Evolutionary conservation across 2,888 invertebrate species (phyloP), one percentile per base, ranked within the genome.

Genomic region (Phrixothrix hirtus): DNA sequence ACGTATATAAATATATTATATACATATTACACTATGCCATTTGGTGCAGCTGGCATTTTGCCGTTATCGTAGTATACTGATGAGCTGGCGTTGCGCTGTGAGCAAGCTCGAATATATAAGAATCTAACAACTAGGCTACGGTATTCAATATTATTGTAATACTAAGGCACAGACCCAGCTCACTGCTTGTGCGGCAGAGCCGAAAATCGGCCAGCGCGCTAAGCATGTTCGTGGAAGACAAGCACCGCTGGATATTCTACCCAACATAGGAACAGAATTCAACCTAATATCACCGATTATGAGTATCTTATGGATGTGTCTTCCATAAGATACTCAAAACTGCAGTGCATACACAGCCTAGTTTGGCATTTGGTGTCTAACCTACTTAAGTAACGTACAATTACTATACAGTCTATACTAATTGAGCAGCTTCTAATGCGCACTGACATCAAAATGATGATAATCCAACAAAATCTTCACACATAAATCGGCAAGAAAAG

Each of bases 141-240:
- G 64, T 74, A 74, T 73, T 52, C 71, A 74, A 73, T 74, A 75
- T 76, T 76, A 76, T 76, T 76, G 75, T 75, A 74, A 75, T 75
- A 75, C 75, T 76, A 76, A 76, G 76, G 76, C 76, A 76, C 76
- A 73, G 73, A 75, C 73, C 75, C 75, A 76, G 75, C 75, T 75
- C 73, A 73, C 70, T 74, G 75, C 75, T 75, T 73, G 72, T 73
- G 67, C 69, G 67, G 49, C 48, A 38, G 30, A 41, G 46, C 36
- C 49, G 21, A 48, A 43, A 39, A 41, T 48, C 51, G 54, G 50
- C 42, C 57, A 57, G 59, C 58, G 58, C 63, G 60, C 54, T 57
- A 74, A 74, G 72, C 74, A 68, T 69, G 64, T 62, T 69, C 66
- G 73, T 74, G 75, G 75, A 75, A 75, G 74, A 75, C 75, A 75